Base-by-base conservation (phyloP, 37 sponge, comb jelly and placozoan genomes). In the Mnemiopsis leidyi region DNA sequence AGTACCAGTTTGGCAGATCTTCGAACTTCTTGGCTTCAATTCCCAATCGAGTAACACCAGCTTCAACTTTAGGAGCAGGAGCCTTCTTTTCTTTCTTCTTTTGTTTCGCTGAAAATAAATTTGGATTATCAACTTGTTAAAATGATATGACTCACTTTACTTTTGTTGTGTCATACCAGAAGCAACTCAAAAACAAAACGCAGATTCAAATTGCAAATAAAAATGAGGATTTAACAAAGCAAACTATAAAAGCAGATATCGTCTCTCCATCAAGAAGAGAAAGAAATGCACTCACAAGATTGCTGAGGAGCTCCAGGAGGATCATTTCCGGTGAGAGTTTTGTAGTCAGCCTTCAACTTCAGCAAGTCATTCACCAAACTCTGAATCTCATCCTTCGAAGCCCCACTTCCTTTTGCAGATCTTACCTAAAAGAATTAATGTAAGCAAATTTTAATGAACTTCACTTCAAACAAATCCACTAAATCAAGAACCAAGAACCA, bases 21-120 rank as follows among this genome's bases (percentile, higher is more conserved):
- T 95, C 96, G 37, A 96, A 94, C 94, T 99, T 99, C 29, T 69
- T 83, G 0, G 93, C 96, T 75, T 97, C 96, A 77, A 99, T n/a
- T 23, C 99, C 99, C 37, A 99, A 76, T 69, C 97, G 97, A 31
- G 71, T 71, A 0, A 93, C 40, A 69, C 92, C 92, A 37, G 90
- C 90, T 40, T 85, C 90, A 2, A 40, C 28, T 18, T 38, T 40
- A 7, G 90, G 90, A 5, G 39, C 48, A 21, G 90, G 48, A 9
- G 61, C 90, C 1, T 7, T 7, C 39, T 37, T 1, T 3, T 18
- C 23, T 39, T 92, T 92, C 33, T 68, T 3, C 33, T 67, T 68
- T 69, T 92, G 93, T 92, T 92, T 92, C 0, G 76, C 69, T 77
- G 79, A 25, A 28, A 48, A 48, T 75, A 18, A n/a, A 16, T 30